Base-by-base conservation (phyloP, 2,797 vertebrate species). In the Rhyacichthys aspro region DNA sequence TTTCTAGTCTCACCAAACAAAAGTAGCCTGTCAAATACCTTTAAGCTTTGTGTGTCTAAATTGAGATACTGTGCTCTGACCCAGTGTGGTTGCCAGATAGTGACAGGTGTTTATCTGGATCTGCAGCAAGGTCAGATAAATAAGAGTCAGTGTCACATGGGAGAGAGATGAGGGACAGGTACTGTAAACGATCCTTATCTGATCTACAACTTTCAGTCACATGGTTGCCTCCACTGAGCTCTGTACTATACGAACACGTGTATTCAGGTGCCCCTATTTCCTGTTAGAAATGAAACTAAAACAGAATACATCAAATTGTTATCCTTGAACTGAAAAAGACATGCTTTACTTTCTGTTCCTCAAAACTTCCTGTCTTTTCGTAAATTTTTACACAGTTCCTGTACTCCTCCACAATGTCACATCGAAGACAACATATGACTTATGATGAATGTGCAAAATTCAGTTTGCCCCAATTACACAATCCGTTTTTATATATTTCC, bases 341-440 rank as follows among this genome's bases (percentile, higher is more conserved):
- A 15, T 37, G 23, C 18, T 64, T 52, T 48, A 48, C 49, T 79
- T 74, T 71, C 43, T 59, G 57, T 86, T 84, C 64, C 73, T 76
- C 34, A 62, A 78, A 81, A 80, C 33, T 55, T 19, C 72, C 43
- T 74, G n/a, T 32, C 34, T 39, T 86, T 86, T 59, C 34, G 37
- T 57, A 79, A 5, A 80, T 32, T 10, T 28, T 65, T 10, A 17
- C 45, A n/a, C 1, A 70, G 23, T 79, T 84, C 63, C 64, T 23
- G 33, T 59, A 0, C 9, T 1, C 12, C 33, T 66, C 14, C 4
- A n/a, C 34, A 36, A 18, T 59, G 59, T 70, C 49, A 37, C 38
- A 11, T n/a, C 54, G 57, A 23, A 72, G 45, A 63, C 32, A 74
- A 66, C 54, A 8, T 16, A 10, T 62, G 53, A 68, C 64, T 59